Conservation (phyloP, 2,888 invertebrate genomes). For the Orthonychiurus folsomi region DNA sequence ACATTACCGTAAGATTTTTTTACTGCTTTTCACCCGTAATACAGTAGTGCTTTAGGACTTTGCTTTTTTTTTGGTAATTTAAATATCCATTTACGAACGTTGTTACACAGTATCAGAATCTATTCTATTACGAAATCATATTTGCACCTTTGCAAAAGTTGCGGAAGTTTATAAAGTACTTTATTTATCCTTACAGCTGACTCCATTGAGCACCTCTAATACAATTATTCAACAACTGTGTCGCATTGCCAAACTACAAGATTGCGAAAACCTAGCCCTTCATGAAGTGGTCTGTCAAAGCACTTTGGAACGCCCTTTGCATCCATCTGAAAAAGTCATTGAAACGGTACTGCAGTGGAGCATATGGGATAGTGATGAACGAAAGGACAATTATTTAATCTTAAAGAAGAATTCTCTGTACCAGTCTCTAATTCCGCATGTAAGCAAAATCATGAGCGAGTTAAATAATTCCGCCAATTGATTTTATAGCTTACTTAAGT, state of each 20-base stretch:
- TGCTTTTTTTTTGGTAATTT: no score
- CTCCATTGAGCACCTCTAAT: slow-evolving; percentile 33
- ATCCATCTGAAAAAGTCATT: slow-evolving; percentile 59
- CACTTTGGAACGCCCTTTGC: slow-evolving; percentile 63
- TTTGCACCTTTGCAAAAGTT: slow-evolving; percentile 2
- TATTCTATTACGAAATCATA: slow-evolving; percentile 5
- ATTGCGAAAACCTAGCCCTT: slow-evolving; percentile 55
- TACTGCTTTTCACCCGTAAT: no score
- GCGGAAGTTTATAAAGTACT: slow-evolving; percentile 2
- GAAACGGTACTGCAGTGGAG: slow-evolving; percentile 65
- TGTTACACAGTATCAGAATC: no score
- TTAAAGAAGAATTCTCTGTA: slow-evolving; percentile 47
- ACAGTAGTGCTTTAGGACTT: no score
- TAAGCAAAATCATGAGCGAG: slow-evolving; percentile 20
- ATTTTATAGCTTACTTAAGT: no score
- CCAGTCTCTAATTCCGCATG: slow-evolving; percentile 43
- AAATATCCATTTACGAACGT: no score
- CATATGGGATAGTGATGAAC: slow-evolving; percentile 77
- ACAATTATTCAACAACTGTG: slow-evolving; percentile 31
- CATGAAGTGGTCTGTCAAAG: slow-evolving; percentile 73
- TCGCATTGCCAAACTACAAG: slow-evolving; percentile 22
- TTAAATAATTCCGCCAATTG: no score
- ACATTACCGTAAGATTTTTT: slow-evolving; percentile 33
- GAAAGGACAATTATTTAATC: slow-evolving; percentile 70
- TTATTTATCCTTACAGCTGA: slow-evolving; percentile 31